Percentiles rank a stretch among this genome's conserved stretches.
Evolutionary conservation across 2,888 invertebrate species (phyloP).

Genomic region (Pyrrhia umbra): DNA sequence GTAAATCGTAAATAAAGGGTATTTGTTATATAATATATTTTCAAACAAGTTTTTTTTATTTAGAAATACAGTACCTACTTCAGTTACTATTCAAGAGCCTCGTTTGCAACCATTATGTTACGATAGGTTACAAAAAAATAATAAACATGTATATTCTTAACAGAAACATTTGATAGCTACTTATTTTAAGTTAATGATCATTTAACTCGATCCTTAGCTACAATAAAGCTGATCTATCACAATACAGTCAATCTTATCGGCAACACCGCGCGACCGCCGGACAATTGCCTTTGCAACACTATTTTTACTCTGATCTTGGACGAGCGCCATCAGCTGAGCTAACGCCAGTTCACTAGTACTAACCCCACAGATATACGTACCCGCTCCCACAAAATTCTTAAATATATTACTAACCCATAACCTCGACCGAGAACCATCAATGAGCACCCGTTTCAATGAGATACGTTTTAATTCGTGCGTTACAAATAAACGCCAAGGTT

Average conservation of each 20-base stretch:
- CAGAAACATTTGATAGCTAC: too few species aligned
- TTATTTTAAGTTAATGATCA: conserved; percentile 13
- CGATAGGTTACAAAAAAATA: too few species aligned
- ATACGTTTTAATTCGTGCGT: conserved; percentile 67
- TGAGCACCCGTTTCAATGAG: conserved; percentile 78
- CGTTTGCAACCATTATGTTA: too few species aligned
- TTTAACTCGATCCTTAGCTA: conserved; percentile 56
- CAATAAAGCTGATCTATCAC: conserved; percentile 64
- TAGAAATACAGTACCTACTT: too few species aligned
- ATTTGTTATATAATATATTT: too few species aligned
- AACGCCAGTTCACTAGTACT: conserved; percentile 91
- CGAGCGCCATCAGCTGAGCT: conserved; percentile 87
- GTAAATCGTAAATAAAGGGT: too few species aligned
- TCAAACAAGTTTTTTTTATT: too few species aligned
- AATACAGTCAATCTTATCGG: conserved; percentile 81
- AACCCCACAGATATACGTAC: conserved; percentile 88
- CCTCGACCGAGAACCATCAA: conserved; percentile 78
- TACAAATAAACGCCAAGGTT: conserved; percentile 80
- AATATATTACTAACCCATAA: conserved; percentile 73
- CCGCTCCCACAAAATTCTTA: conserved; percentile 78
- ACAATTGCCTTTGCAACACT: conserved; percentile 87
- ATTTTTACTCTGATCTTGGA: conserved; percentile 88
- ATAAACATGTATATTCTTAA: too few species aligned
- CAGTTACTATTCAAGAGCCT: too few species aligned
- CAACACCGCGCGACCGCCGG: conserved; percentile 76